Percentiles rank a stretch among this genome's conserved stretches.
Conservation (phyloP, 2,113 vertebrate species). For the Spilogale gracilis region DNA sequence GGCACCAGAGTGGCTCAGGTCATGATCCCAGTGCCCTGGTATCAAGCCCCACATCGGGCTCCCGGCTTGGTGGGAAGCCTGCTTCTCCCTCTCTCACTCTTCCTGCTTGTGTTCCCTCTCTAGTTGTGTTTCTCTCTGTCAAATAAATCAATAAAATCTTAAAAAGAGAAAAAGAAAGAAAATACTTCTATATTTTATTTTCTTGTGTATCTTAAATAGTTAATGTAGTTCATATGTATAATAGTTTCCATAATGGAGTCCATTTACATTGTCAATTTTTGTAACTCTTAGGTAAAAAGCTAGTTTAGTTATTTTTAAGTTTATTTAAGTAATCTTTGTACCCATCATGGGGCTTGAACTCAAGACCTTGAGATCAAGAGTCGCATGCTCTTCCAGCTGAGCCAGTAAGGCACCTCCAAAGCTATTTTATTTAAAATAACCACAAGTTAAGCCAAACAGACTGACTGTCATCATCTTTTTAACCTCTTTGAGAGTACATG, state of each 20-base stretch:
- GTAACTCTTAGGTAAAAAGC: not conserved
- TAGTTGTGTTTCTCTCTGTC: too few relatives aligned
- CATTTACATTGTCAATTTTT: constrained; percentile 15
- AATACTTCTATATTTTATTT: not conserved
- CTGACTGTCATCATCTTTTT: not conserved
- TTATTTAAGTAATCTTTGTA: not conserved
- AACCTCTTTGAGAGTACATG: not conserved
- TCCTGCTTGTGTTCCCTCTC: too few relatives aligned
- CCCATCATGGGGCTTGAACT: not conserved
- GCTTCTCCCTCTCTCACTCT: too few relatives aligned
- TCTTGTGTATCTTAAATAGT: not conserved
- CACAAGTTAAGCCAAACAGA: constrained; percentile 15
- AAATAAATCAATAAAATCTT: too few relatives aligned
- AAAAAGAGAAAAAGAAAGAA: not conserved
- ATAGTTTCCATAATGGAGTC: not conserved
- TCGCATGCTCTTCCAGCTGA: too few relatives aligned
- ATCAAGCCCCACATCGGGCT: too few relatives aligned
- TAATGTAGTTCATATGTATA: not conserved
- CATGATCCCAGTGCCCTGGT: too few relatives aligned
- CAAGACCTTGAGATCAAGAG: too few relatives aligned
- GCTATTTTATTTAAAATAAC: constrained; percentile 33
- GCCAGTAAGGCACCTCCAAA: too few relatives aligned
- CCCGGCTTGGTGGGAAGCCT: too few relatives aligned
- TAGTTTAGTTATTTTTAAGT: not conserved
- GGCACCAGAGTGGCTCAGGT: too few relatives aligned